Evolutionary conservation across 2,113 vertebrate genomes (phyloP), one percentile per base, ranked within the genome.

Genomic region (Pterocles orientalis): DNA sequence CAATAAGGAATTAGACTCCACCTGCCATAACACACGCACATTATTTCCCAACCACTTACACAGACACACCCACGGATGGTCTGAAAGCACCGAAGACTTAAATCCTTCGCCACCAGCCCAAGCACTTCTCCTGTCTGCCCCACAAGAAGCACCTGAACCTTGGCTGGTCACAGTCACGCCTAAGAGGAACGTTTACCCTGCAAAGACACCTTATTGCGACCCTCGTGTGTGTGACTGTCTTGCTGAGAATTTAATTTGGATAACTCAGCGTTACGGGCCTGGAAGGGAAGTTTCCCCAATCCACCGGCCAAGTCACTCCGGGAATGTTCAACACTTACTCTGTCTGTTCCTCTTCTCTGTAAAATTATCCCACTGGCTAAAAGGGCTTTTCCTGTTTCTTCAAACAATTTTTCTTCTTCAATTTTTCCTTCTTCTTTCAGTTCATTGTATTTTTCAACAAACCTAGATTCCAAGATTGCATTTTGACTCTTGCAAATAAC

Each of bases 371-470:
- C 99, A 56, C 99, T 98, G 10, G 97, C 89, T 14, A 99, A 97
- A 61, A 99, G 98, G 16, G 98, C 98, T 92, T 98, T 99, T 31
- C 96, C 98, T 0, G 99, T 98, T 91, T 98, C 98, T 80, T 99
- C 98, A 96, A 99, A 99, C 75, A 99, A 78, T 10, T 96, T 97
- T 3, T 98, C 97, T 20, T 98, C 98, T 10, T 98, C 97, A n/a
- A 98, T 82, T 25, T 98, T 97, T 26, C 98, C 98, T 10, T 87
- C 91, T 64, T 97, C 98, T 94, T 99, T 95, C 57, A 99, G 96
- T 45, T 98, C 98, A 3, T 61, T 82, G 93, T 98, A 99, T 85
- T 99, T 99, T 78, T 99, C 98, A 7, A 99, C 98, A 98, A 99
- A 99, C 96, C 99, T 99, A 56, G 4, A 64, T 86, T 29, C 33